Evolutionary conservation across 2,113 vertebrate genomes (phyloP), one percentile per base, ranked within the genome.

Genomic region (Epinephelus lanceolatus): DNA sequence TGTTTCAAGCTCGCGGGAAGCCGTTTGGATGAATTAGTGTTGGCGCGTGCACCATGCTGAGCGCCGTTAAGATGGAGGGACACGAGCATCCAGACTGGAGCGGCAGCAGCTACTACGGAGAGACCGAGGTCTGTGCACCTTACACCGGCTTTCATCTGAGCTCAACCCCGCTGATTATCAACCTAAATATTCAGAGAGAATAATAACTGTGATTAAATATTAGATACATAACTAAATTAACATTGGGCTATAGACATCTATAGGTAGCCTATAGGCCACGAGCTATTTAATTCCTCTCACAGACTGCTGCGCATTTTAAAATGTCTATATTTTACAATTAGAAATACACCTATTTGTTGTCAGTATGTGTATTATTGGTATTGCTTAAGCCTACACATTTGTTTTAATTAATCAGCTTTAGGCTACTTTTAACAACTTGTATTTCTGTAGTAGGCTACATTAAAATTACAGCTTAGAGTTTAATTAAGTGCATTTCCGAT

Each of bases 11-110:
- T 23, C 51, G 13, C 3, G 25, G 59, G 77, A 15, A 52, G 53
- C 67, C 10, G 65, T 45, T 25, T 57, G 80, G 80, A 80, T 77
- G 87, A 65, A 2, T 37, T 30, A 4, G 51, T 5, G 37, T 2
- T 25, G 71, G 67, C 45, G 21, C 30, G 68, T 21, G 49, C 96
- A 97, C 94, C 95, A 98, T 98, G 97, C 96, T 98, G 91, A 96
- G 97, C 94, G 95, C 97, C 82, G 97, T 98, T 94, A 98, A 97
- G 95, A 98, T 97, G 97, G 97, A 98, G 96, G 96, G 97, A 95
- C 97, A 97, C 94, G 97, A 98, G 81, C 96, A 96, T 86, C 89
- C 96, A 80, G 97, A 98, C 93, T 97, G 97, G 97, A 98, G 95
- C 97, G 95, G 94, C 96, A n/a, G 84, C 15, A n/a, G 80, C 25